Percentiles rank a stretch among this genome's conserved stretches.
phyloP scores from a whole-genome alignment of 2,888 invertebrate genomes.

The Oscheius sp. region DNA sequence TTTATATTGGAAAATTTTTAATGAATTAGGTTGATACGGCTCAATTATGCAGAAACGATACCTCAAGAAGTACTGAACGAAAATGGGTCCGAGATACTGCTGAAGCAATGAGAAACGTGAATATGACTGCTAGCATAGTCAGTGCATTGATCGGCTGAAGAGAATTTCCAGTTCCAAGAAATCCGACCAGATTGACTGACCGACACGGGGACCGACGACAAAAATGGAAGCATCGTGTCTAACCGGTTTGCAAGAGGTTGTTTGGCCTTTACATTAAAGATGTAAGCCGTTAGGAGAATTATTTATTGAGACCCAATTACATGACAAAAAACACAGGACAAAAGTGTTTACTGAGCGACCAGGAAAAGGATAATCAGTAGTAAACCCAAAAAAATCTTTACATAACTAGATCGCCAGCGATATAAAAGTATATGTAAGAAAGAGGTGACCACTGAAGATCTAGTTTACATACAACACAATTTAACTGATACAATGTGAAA shows the following conservation, averaged over 20 bases:
- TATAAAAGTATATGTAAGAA: constrained; percentile 14
- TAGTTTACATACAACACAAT: constrained; percentile 3
- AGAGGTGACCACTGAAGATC: constrained; percentile 1
- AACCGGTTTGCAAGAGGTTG: not conserved
- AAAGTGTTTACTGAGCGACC: not conserved
- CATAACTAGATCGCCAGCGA: constrained; percentile 23
- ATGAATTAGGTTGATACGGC: too few relatives aligned
- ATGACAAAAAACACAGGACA: not conserved
- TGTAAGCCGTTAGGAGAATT: not conserved
- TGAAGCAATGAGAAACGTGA: not conserved
- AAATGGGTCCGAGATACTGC: constrained; percentile 31
- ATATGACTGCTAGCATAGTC: constrained; percentile 11
- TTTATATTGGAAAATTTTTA: too few relatives aligned
- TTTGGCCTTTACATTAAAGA: not conserved
- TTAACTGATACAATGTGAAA: constrained; percentile 55
- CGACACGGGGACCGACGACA: constrained; percentile 3
- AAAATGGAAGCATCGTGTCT: not conserved
- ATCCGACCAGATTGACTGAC: constrained; percentile 18
- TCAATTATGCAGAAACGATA: constrained; percentile 16
- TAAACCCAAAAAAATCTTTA: constrained; percentile 17
- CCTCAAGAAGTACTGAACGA: constrained; percentile 45
- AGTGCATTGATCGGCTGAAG: constrained; percentile 5
- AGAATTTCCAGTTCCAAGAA: constrained; percentile 21
- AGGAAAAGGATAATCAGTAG: not conserved
- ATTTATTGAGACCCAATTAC: not conserved